These are phyloP conservation scores for Limnodromus scolopaceus DNA, from an alignment of 2,797 vertebrate genomes.

Conservation along the genomic window DNA sequence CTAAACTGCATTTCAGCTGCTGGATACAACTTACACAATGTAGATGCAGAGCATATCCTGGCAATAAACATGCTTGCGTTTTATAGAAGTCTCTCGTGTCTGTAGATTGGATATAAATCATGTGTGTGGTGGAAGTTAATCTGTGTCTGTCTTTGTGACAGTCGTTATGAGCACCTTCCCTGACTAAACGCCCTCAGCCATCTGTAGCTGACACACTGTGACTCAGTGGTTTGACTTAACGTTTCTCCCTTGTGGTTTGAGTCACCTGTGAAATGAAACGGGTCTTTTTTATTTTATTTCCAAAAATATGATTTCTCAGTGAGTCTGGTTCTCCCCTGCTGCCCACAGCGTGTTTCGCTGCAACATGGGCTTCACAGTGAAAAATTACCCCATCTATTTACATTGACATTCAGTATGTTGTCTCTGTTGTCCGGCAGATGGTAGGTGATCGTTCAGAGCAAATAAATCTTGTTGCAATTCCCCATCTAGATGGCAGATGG, in stretches of 20 bases:
- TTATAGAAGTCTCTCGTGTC: background rate
- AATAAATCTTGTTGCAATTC: slow-evolving; percentile 21
- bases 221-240: background rate
- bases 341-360: background rate
- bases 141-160: background rate
- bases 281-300: background rate
- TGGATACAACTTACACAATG: background rate
- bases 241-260: background rate
- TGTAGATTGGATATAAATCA: background rate
- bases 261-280: background rate
- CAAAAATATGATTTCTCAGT: background rate
- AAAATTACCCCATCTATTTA: background rate
- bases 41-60: background rate
- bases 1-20: background rate
- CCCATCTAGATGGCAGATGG: slow-evolving; percentile 49
- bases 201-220: background rate
- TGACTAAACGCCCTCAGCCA: background rate
- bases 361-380: background rate
- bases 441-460: background rate
- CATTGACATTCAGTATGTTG: background rate
- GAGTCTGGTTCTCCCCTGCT: background rate
- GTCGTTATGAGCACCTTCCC: background rate
- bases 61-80: background rate
- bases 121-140: background rate
- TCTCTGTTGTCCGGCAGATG: background rate